Conservation (phyloP, 2,797 vertebrate species). For the Schizothorax lantsangensis region DNA sequence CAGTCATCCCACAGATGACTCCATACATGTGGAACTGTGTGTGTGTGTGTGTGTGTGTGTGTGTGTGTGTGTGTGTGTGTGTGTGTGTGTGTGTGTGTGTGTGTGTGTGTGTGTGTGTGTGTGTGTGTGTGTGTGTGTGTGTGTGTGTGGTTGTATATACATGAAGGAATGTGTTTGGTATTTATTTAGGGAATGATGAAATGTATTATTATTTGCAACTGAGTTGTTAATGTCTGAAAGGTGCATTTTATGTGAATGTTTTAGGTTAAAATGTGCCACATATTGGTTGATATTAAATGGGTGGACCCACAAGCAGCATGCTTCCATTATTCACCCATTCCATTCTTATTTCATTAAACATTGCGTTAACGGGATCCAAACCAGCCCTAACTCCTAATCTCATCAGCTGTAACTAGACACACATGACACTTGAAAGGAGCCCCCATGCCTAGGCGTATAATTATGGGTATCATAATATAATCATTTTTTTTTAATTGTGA, state of each 20-base stretch:
- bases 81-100: neutral
- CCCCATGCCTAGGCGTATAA: conserved; percentile 75
- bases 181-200: neutral
- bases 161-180: conserved; percentile 2
- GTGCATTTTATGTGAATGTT: neutral
- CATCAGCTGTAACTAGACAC: conserved; percentile 79
- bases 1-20: neutral
- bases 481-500: conserved; percentile 81
- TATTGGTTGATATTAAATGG: conserved; percentile 17
- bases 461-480: conserved; percentile 79
- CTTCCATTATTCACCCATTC: conserved; percentile 76
- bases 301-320: conserved; percentile 70
- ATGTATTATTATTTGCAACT: neutral
- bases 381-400: conserved; percentile 74
- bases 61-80: neutral
- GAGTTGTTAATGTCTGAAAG: neutral
- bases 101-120: neutral
- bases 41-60: neutral
- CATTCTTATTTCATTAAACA: conserved; percentile 78
- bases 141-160: neutral
- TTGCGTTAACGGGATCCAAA: conserved; percentile 73
- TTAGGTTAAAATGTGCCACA: conserved; percentile 3
- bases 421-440: conserved; percentile 78
- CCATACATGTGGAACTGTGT: neutral
- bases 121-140: neutral